Evolutionary conservation across 1,140 invertebrate species (phyloP).

Genomic region (Papilio polyxenes): DNA sequence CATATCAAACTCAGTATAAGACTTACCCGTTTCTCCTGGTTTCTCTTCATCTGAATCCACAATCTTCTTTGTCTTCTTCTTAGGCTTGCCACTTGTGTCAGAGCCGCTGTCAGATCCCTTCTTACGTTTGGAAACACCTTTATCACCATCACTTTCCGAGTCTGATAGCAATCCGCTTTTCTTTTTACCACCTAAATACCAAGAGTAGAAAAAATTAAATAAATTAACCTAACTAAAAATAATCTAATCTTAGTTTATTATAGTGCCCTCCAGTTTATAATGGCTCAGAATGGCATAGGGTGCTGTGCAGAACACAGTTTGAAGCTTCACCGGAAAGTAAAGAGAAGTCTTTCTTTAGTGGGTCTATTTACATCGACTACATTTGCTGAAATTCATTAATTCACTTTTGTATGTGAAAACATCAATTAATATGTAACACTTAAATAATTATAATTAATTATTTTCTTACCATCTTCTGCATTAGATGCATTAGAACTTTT

Average conservation of each 20-base stretch:
- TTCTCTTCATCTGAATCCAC: conserved; percentile 73
- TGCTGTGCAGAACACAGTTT: neutral
- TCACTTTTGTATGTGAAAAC: neutral
- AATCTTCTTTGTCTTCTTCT: conserved; percentile 72
- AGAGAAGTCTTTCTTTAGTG: neutral
- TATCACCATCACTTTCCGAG: conserved; percentile 75
- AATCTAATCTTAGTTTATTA: neutral
- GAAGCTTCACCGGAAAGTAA: too few species aligned
- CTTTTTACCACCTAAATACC: conserved; percentile 72
- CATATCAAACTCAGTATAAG: neutral
- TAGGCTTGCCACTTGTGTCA: conserved; percentile 69
- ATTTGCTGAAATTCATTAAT: neutral
- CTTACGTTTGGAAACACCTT: conserved; percentile 61
- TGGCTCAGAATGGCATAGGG: neutral
- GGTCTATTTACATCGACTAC: neutral
- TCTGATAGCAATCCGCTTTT: conserved; percentile 79
- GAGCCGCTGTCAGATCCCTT: conserved; percentile 68
- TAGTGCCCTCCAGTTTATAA: neutral
- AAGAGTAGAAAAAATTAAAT: conserved; percentile 18
- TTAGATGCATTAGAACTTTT: conserved; percentile 68
- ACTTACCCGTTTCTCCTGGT: conserved; percentile 63
- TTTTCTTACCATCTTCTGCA: conserved; percentile 49
- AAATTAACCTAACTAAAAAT: neutral
- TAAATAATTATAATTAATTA: neutral
- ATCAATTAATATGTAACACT: neutral